Conservation (phyloP, 2,888 invertebrate genomes). For the Lochmaea capreae region DNA sequence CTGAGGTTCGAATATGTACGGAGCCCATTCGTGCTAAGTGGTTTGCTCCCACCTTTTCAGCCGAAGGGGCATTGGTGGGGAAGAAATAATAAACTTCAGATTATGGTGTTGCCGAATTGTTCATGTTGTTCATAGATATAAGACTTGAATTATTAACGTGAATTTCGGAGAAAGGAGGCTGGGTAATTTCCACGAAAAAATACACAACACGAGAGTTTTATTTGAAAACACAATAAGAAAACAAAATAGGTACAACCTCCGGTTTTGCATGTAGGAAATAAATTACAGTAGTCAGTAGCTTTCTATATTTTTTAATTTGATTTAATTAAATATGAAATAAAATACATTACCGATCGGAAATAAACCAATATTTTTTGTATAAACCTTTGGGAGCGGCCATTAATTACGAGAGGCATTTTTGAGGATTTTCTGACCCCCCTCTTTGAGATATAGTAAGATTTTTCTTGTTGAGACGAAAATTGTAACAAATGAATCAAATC, state of each 20-base stretch:
- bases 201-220: not conserved
- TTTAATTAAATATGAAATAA: too few species aligned
- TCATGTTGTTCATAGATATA: not conserved
- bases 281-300: too few species aligned
- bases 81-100: slow-evolving; percentile 3
- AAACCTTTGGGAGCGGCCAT: too few species aligned
- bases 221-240: not conserved
- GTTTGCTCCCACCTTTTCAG: slow-evolving; percentile 30
- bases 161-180: not conserved
- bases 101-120: slow-evolving; percentile 28
- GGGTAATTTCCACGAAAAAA: slow-evolving; percentile 6
- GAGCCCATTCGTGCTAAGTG: slow-evolving; percentile 27
- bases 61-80: slow-evolving; percentile 28
- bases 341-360: too few species aligned
- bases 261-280: too few species aligned
- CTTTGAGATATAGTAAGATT: too few species aligned
- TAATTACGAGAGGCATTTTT: too few species aligned
- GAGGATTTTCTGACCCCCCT: too few species aligned
- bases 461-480: too few species aligned
- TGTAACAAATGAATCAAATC: too few species aligned
- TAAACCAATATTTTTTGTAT: too few species aligned
- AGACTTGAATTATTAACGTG: not conserved
- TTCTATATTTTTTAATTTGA: too few species aligned
- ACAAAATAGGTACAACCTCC: not conserved
- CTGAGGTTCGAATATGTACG: slow-evolving; percentile 42